Evolutionary conservation across 1,140 invertebrate genomes (phyloP), one percentile per base, ranked within the genome.

Genomic region (Acromyrmex echinatior): DNA sequence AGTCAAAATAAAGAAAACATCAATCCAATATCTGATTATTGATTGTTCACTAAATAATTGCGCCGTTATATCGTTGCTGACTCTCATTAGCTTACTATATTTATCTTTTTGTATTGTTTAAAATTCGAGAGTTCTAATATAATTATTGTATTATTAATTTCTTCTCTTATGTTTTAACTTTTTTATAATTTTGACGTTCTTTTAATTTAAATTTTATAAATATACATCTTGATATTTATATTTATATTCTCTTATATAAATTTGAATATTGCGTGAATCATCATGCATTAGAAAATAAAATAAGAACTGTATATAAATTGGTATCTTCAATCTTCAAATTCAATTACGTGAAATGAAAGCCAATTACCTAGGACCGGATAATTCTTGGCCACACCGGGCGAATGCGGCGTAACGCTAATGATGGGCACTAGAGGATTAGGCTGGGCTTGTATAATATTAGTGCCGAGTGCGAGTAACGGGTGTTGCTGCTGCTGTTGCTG

Each of bases 351-450:
- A 65, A 51, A 60, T 10, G 0, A 18, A 28, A 62, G 12, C n/a
- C 6, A 51, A 14, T 95, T 94, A 96, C 96, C 96, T 60, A 97
- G 93, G 51, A 97, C 96, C n/a, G 96, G 96, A 93, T 97, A 97
- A 87, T 96, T 96, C 87, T 96, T 96, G 62, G 96, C 96, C 65
- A 94, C 86, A 81, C 96, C 95, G 35, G 98, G 97, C 76, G 97
- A 98, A 94, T 98, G 98, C 4, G 98, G 98, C 49, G 98, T 98
- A 65, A 98, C 97, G 95, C 97, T 98, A 91, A 98, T 98, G 71
- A 97, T 98, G 86, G 98, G 98, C 91, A 98, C 97, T 60, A 96
- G 92, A 53, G 96, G 96, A 93, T 95, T 94, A 92, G 92, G 81
- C 70, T 92, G 91, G 89, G 87, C 76, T 91, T 92, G 81, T 91